Evolutionary conservation across 1,140 invertebrate genomes (phyloP), one percentile per base, ranked within the genome.

Genomic region (Eurosta solidaginis): DNA sequence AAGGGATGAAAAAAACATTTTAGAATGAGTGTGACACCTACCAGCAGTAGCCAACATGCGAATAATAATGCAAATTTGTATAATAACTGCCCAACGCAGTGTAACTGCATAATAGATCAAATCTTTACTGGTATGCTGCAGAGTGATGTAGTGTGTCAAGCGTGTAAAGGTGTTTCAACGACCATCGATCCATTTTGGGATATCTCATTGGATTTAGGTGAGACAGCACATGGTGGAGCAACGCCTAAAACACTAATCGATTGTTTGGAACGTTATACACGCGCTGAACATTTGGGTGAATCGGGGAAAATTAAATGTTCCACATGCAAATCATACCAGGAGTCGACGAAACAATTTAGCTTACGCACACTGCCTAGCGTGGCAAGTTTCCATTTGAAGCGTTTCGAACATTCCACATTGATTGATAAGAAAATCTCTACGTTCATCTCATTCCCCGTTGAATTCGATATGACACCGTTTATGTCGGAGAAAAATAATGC

Each of bases 131-230:
- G 98, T 17, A 94, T 95, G 59, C 89, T 99, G 59, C 97, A 99
- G 88, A 98, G 97, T 79, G 97, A 99, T 88, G 95, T 99, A 7
- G 96, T 98, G 1, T 99, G 98, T 90, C 96, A 96, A 82, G 92
- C 94, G 59, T 99, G 98, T 92, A 96, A 93, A 42, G 93, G 93
- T 12, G 93, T 96, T n/a, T 98, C 97, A 1, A 98, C 97, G 45
- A 99, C 96, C 50, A 96, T 98, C 77, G 97, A 99, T 90, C 96
- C 97, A 10, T 98, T 98, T 84, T 98, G 96, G 96, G 97, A 99
- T 87, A 98, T 99, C 83, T 97, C 97, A 22, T 89, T 99, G 78
- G 97, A 98, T 88, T 91, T 99, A 25, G 94, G 93, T 54, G 93
- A 93, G 33, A 89, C 90, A 20, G 49, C 45, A 9, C 84, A 87